Evolutionary conservation across 1,140 invertebrate species (phyloP).

Genomic region (Phenacoccus solenopsis): DNA sequence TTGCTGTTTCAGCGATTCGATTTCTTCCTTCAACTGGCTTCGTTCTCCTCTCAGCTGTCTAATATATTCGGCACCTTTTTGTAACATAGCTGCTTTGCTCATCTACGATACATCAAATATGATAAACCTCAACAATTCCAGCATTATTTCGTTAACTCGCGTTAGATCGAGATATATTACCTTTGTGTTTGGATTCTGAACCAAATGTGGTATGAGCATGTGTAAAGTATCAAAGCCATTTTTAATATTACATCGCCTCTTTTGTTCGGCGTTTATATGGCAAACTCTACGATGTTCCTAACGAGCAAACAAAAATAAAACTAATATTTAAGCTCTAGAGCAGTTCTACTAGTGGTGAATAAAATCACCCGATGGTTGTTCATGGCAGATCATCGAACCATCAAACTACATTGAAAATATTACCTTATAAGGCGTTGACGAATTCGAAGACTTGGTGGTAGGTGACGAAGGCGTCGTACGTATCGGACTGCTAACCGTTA

Average conservation of each 20-base stretch:
- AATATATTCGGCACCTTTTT: conserved; percentile 93
- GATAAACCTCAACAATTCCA: too few relatives aligned
- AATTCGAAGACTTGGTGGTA: conserved; percentile 20
- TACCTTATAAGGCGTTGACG: conserved; percentile 27
- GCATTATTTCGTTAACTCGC: too few relatives aligned
- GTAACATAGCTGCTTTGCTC: conserved; percentile 91
- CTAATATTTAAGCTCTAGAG: conserved; percentile 27
- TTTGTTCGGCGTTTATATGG: conserved; percentile 96
- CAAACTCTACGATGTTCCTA: conserved; percentile 59
- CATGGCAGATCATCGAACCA: too few relatives aligned
- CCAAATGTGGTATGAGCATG: conserved; percentile 82
- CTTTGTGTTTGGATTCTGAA: conserved; percentile 81
- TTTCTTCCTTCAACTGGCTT: conserved; percentile 76
- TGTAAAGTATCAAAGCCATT: conserved; percentile 92
- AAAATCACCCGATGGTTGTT: neutral
- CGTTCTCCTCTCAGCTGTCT: conserved; percentile 75
- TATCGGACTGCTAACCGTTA: conserved; percentile 25
- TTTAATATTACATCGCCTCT: conserved; percentile 92
- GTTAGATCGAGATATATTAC: conserved; percentile 38
- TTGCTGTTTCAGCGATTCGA: conserved; percentile 69
- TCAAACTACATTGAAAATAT: conserved; percentile 6
- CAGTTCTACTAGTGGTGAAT: conserved; percentile 27
- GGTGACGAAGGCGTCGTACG: conserved; percentile 22
- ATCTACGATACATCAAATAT: conserved; percentile 36
- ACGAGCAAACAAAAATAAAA: conserved; percentile 18